Conservation (phyloP, 2,797 vertebrate species). For the Huso huso region DNA sequence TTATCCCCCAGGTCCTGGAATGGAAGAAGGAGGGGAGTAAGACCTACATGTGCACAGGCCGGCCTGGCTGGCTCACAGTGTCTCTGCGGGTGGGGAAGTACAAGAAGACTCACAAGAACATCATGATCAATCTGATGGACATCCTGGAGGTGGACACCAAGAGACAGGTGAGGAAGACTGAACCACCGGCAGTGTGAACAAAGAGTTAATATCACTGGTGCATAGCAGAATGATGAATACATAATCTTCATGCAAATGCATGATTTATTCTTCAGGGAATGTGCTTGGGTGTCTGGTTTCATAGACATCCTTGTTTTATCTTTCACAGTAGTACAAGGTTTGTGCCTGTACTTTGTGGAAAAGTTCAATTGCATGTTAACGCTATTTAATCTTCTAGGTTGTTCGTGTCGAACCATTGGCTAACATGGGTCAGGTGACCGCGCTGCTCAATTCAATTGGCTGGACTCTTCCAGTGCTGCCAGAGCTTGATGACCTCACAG, state of each 20-base stretch:
- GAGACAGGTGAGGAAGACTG: conserved; percentile 63
- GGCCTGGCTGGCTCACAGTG: conserved; percentile 90
- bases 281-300: no score
- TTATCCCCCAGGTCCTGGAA: conserved; percentile 66
- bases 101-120: conserved; percentile 94
- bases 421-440: conserved; percentile 92
- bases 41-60: conserved; percentile 89
- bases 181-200: conserved; percentile 5
- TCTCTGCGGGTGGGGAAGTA: conserved; percentile 96
- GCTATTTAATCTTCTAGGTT: conserved; percentile 53
- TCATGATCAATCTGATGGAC: conserved; percentile 97
- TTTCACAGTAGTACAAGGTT: no score
- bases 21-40: conserved; percentile 82
- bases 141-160: conserved; percentile 88
- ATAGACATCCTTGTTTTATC: no score
- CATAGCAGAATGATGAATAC: conserved; percentile 23
- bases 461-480: conserved; percentile 96
- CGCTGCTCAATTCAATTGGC: conserved; percentile 83
- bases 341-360: no score
- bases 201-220: conserved; percentile 16
- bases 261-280: not conserved
- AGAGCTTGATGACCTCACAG: conserved; percentile 94
- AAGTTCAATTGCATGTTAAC: no score
- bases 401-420: conserved; percentile 90
- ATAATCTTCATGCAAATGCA: not conserved